These are phyloP conservation scores for Cryptus viduatorius DNA, from an alignment of 2,888 invertebrate genomes.

Conservation along the genomic window DNA sequence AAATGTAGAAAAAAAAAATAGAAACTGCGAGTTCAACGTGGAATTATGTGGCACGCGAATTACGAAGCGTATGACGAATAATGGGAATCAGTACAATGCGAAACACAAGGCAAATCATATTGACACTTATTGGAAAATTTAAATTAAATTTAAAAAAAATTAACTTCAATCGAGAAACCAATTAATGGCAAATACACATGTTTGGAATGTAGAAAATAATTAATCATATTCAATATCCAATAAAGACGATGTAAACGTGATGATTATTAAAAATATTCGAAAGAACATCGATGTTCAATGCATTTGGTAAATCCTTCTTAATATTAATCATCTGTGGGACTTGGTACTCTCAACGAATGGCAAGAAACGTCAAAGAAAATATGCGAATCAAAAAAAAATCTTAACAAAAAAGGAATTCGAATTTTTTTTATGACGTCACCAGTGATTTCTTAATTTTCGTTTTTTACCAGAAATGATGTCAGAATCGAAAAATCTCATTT, in stretches of 20 bases:
- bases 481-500: too few species aligned
- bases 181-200: constrained; percentile 76
- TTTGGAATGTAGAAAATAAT: constrained; percentile 80
- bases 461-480: background rate
- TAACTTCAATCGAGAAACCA: constrained; percentile 62
- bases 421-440: background rate
- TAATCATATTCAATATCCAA: constrained; percentile 82
- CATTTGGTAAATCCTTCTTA: constrained; percentile 74
- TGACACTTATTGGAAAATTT: constrained; percentile 71
- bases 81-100: constrained; percentile 79
- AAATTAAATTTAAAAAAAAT: constrained; percentile 62
- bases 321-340: background rate
- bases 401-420: too few species aligned
- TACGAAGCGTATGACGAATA: constrained; percentile 56
- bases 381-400: too few species aligned
- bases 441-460: background rate
- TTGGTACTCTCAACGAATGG: background rate
- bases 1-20: background rate
- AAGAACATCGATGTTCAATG: constrained; percentile 79
- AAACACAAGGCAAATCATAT: constrained; percentile 74
- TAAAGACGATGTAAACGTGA: constrained; percentile 79
- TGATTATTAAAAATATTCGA: constrained; percentile 82
- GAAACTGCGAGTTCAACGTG: constrained; percentile 49
- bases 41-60: constrained; percentile 50
- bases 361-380: too few species aligned